Evolutionary conservation across 2,888 invertebrate species (phyloP), one percentile per base, ranked within the genome.

Genomic region (Tinea semifulvella): DNA sequence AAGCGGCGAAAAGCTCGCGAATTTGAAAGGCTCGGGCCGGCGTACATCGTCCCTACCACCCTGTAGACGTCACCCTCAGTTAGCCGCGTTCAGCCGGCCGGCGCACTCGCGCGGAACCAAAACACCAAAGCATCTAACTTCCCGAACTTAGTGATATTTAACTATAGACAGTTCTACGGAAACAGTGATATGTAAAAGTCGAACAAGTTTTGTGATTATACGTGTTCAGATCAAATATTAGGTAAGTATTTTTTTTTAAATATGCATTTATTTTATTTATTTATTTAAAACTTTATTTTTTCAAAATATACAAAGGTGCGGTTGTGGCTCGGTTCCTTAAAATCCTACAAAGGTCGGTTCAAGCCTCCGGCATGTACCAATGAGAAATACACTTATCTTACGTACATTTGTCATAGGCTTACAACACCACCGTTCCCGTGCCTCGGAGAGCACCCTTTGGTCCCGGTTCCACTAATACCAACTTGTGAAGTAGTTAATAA

Each of bases 1-100:
- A n/a, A 31, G 14, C n/a, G 31, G 31, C 2, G 31, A 31, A 31
- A 31, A 31, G 11, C 13, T 31, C 31, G 31, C 7, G 31, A 31
- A 31, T 31, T 31, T 11, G n/a, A 31, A 31, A 26, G n/a, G 31
- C 31, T 31, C 14, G 31, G 31, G 31, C 31, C 31, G 31, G 31
- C 31, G 31, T 36, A 16, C 18, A 18, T 16, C 36, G 36, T 16
- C 3, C 7, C 36, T 2, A 10, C 17, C 16, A 16, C 17, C 36
- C 18, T 18, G 36, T 36, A 16, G 16, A 18, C n/a, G 18, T n/a
- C n/a, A 11, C 35, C 46, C 50, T 51, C 63, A 76, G 77, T 77
- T 68, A 60, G 65, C 65, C 68, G 68, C 65, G 58, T 55, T 63
- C 63, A 73, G 64, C 63, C 65, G 68, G 64, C 61, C 60, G 65